These are phyloP conservation scores for Onychomys arenicola DNA, from an alignment of 2,797 vertebrate genomes.

Conservation along the genomic window DNA sequence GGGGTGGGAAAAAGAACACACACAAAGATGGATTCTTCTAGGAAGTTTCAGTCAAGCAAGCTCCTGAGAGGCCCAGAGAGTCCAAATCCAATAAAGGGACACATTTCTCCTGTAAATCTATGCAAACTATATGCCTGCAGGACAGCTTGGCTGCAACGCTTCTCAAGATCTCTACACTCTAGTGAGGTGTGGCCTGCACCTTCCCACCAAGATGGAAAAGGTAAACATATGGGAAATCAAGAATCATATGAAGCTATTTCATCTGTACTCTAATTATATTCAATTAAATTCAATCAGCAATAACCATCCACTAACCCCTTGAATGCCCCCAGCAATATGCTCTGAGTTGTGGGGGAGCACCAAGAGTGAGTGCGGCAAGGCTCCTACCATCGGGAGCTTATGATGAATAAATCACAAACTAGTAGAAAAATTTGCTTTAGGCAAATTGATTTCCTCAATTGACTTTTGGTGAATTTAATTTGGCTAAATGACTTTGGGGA, in stretches of 20 bases:
- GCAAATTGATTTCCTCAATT: slow-evolving; percentile 74
- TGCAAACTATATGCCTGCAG: background rate
- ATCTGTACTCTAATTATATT: slow-evolving; percentile 69
- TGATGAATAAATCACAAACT: slow-evolving; percentile 74
- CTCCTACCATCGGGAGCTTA: slow-evolving; percentile 63
- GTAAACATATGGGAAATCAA: slow-evolving; percentile 57
- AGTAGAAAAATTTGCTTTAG: slow-evolving; percentile 72
- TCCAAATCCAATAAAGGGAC: slow-evolving; percentile 49
- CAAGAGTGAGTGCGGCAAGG: slow-evolving; percentile 19
- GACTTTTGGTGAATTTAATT: slow-evolving; percentile 79
- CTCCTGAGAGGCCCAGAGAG: background rate
- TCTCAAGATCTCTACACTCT: slow-evolving; percentile 6
- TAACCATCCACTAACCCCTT: slow-evolving; percentile 59
- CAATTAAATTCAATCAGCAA: slow-evolving; percentile 68
- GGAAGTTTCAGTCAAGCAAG: slow-evolving; percentile 79
- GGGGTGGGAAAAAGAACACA: slow-evolving; percentile 83
- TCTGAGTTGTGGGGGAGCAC: background rate
- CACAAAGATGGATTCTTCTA: slow-evolving; percentile 81
- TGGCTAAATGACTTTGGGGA: slow-evolving; percentile 75
- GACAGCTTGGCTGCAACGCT: background rate
- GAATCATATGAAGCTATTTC: slow-evolving; percentile 60
- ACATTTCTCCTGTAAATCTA: slow-evolving; percentile 62
- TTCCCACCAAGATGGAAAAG: slow-evolving; percentile 49
- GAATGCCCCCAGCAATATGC: slow-evolving; percentile 21
- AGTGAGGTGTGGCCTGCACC: slow-evolving; percentile 15